Percentiles rank a stretch among this genome's conserved stretches.
Evolutionary conservation across 2,888 invertebrate genomes (phyloP).

Genomic region (Clepsis dumicolana): DNA sequence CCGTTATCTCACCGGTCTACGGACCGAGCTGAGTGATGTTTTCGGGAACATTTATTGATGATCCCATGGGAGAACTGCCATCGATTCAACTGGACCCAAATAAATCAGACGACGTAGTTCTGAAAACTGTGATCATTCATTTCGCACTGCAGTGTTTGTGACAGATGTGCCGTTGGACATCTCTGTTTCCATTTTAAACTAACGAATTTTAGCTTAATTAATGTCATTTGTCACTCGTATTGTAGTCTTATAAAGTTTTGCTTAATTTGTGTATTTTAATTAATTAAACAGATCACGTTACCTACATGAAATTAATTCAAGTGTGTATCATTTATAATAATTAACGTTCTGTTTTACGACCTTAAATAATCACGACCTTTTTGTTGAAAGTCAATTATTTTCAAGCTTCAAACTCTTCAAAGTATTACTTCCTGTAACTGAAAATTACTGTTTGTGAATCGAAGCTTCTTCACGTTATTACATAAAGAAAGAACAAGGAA

Average conservation of each 20-base stretch:
- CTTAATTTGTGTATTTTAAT: neutral
- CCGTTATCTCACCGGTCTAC: constrained; percentile 44
- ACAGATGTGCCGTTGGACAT: constrained; percentile 42
- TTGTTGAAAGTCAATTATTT: constrained; percentile 15
- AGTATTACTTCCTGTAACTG: neutral
- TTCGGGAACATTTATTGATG: constrained; percentile 73
- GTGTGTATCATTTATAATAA: neutral
- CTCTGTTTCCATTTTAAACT: constrained; percentile 37
- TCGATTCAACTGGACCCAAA: constrained; percentile 69
- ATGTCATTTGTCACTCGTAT: constrained; percentile 7
- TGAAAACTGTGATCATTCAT: constrained; percentile 72
- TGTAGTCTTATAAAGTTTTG: neutral
- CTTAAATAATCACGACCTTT: neutral
- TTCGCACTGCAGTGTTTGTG: constrained; percentile 56
- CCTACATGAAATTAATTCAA: constrained; percentile 7
- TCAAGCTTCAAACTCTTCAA: neutral
- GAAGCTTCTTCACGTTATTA: neutral
- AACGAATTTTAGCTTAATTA: constrained; percentile 20
- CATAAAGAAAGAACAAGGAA: neutral
- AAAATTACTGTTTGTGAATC: neutral
- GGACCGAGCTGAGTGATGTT: constrained; percentile 59
- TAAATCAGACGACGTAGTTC: constrained; percentile 66
- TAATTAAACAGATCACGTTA: neutral
- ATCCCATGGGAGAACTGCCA: constrained; percentile 61
- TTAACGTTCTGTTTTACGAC: constrained; percentile 1